These are phyloP conservation scores for Anguilla anguilla DNA, from an alignment of 2,797 vertebrate genomes.

Conservation along the genomic window DNA sequence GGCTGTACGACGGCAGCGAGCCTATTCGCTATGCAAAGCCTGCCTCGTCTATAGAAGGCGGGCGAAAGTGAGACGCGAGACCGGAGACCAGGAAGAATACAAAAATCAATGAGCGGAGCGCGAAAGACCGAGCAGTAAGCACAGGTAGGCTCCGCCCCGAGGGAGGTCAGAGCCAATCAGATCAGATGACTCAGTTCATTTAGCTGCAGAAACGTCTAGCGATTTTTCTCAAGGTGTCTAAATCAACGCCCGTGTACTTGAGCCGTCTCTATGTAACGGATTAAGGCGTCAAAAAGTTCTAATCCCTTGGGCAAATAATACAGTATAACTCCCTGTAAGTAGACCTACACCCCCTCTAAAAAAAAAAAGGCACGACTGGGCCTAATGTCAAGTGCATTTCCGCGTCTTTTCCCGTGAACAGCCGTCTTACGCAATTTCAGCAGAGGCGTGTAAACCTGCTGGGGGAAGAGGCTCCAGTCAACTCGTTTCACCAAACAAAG, in stretches of 20 bases:
- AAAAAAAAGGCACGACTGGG: no score
- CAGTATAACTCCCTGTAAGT: no score
- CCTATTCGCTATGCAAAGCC: neutral
- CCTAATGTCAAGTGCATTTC: neutral
- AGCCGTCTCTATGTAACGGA: neutral
- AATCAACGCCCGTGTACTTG: neutral
- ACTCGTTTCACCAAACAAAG: neutral
- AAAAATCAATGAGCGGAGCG: neutral
- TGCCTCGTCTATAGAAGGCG: neutral
- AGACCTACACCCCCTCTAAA: no score
- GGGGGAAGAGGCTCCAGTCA: neutral
- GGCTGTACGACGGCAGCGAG: neutral
- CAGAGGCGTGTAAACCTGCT: neutral
- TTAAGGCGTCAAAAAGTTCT: neutral
- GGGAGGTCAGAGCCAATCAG: neutral
- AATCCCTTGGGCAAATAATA: neutral
- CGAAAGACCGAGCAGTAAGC: neutral
- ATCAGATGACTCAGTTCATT: neutral
- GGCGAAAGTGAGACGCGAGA: neutral
- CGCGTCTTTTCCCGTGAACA: neutral
- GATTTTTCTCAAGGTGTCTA: neutral
- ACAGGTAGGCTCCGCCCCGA: neutral
- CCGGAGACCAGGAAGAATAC: neutral
- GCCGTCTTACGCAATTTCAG: neutral
- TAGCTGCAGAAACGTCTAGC: neutral